Conservation (phyloP, 2,888 invertebrate genomes). For the Amiota minor region DNA sequence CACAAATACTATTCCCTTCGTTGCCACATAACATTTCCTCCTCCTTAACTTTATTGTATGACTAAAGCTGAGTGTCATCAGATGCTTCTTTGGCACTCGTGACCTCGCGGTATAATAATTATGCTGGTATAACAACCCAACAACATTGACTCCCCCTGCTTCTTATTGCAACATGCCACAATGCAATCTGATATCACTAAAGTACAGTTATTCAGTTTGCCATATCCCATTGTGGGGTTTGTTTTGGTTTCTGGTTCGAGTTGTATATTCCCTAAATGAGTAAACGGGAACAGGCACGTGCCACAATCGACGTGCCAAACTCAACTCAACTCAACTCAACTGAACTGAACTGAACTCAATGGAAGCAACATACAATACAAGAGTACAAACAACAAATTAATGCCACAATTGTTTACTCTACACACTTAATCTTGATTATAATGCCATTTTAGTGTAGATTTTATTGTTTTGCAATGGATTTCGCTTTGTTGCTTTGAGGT, state of each 20-base stretch:
- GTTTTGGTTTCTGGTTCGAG: not conserved
- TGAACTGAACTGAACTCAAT: not conserved
- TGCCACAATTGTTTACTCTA: slow-evolving; percentile 16
- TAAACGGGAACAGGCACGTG: not conserved
- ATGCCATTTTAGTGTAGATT: not conserved
- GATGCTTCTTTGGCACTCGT: slow-evolving; percentile 1
- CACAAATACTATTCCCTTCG: too few species aligned
- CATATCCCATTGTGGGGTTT: not conserved
- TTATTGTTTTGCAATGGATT: slow-evolving; percentile 15
- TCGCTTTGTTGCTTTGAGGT: too few species aligned
- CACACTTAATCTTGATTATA: slow-evolving; percentile 14
- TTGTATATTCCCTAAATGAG: not conserved
- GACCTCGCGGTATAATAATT: slow-evolving; percentile 4
- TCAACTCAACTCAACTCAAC: too few species aligned
- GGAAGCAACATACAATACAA: not conserved
- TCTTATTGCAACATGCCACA: too few species aligned
- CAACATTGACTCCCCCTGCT: not conserved
- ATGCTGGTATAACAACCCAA: not conserved
- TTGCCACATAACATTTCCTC: too few species aligned
- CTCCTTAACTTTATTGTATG: not conserved
- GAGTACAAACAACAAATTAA: not conserved
- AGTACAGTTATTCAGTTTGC: not conserved
- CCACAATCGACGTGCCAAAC: not conserved
- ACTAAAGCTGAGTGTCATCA: not conserved
- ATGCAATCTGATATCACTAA: not conserved